These are phyloP conservation scores for Zootoca vivipara DNA, from an alignment of 2,113 vertebrate species.

Conservation along the genomic window DNA sequence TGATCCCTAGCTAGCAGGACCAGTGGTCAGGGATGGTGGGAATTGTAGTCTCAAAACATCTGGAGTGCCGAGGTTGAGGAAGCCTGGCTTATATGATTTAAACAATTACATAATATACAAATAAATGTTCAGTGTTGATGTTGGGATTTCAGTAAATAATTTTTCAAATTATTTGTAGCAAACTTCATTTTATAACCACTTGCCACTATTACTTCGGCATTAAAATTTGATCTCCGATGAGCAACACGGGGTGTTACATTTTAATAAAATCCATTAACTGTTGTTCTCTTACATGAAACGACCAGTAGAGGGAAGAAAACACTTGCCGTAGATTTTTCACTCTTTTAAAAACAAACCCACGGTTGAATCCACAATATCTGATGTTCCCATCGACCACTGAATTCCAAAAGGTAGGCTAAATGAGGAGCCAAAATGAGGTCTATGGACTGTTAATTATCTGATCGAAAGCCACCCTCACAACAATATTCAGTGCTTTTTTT, in stretches of 20 bases:
- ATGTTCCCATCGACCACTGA: not conserved
- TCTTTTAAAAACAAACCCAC: not conserved
- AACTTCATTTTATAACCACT: not conserved
- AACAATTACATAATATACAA: not conserved
- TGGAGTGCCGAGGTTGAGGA: too few species aligned
- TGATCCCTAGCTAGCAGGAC: too few species aligned
- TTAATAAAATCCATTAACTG: not conserved
- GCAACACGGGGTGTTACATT: not conserved
- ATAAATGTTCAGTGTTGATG: not conserved
- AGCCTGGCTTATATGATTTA: not conserved
- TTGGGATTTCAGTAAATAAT: not conserved
- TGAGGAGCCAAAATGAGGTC: not conserved
- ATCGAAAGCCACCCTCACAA: not conserved
- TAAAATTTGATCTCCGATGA: not conserved
- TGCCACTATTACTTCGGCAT: not conserved
- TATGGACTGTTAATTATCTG: not conserved
- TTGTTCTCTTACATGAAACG: not conserved
- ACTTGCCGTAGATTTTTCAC: not conserved
- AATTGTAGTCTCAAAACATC: too few species aligned
- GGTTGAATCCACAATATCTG: not conserved
- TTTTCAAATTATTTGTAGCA: not conserved
- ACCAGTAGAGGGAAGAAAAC: conserved; percentile 25
- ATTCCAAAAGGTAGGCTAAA: not conserved
- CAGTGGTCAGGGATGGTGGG: too few species aligned
- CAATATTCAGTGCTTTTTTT: not conserved